phyloP scores from a whole-genome alignment of 2,888 invertebrate genomes.

The Drosophila glabriapex region DNA sequence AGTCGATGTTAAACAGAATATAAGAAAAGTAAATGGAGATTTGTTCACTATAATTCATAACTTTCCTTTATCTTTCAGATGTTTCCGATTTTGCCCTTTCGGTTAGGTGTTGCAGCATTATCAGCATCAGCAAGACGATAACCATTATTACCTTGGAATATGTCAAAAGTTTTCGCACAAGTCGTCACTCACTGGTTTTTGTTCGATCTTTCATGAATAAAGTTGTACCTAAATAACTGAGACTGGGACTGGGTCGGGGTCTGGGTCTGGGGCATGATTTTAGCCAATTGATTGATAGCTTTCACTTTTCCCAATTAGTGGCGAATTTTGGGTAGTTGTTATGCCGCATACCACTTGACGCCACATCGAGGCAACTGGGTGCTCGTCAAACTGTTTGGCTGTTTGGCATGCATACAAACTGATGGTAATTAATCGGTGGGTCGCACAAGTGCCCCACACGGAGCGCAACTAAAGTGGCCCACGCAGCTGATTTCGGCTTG shows the following conservation, averaged over 20 bases:
- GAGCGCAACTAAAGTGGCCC: neutral
- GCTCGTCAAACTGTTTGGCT: constrained; percentile 11
- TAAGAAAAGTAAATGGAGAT: neutral
- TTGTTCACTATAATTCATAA: neutral
- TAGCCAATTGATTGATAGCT: constrained; percentile 50
- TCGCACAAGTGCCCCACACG: constrained; percentile 35
- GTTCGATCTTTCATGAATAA: neutral
- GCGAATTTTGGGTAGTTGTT: constrained; percentile 37
- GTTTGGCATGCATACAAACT: constrained; percentile 61
- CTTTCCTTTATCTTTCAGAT: neutral
- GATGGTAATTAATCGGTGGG: constrained; percentile 65
- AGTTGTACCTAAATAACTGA: neutral
- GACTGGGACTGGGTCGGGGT: constrained; percentile 11
- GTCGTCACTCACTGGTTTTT: neutral
- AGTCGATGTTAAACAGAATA: neutral
- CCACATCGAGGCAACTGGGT: constrained; percentile 16
- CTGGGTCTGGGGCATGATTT: constrained; percentile 14
- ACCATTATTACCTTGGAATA: neutral
- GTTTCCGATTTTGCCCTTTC: neutral
- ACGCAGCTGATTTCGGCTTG: constrained; percentile 2
- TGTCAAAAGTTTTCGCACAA: neutral
- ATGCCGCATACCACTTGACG: constrained; percentile 46
- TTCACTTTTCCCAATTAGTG: constrained; percentile 51
- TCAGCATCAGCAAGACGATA: neutral
- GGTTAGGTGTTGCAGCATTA: neutral